Base-by-base conservation (phyloP, 1,140 invertebrate species). In the Diorhabda carinulata region DNA sequence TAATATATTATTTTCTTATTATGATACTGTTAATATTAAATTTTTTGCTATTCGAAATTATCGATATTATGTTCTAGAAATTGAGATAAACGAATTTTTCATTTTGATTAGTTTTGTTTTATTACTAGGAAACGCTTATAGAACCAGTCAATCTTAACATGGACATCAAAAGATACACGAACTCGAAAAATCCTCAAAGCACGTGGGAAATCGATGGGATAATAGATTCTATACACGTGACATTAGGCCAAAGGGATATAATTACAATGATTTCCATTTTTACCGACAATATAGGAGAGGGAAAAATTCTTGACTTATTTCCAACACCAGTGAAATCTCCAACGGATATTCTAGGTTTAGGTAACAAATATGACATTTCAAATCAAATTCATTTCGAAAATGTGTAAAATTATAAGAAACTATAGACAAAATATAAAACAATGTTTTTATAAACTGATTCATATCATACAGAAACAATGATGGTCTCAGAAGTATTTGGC, bases 131-230 rank as follows among this genome's bases (percentile, higher is more conserved):
- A 79, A 87, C 90, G 8, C 89, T 94, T 61, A 76, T 94, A 6
- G 92, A 94, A 74, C 91, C 91, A 3, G 81, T 92, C 7, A 87
- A 86, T 68, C 78, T 93, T 25, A 86, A 90, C 61, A 86, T 92
- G 57, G 91, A 92, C 71, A 80, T 93, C 10, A 93, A 92, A 77
- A 82, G 91, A 68, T 83, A 87, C 77, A 77, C 88, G 78, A 57
- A 82, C 78, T 60, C 84, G 81, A 43, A 82, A 80, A 72, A 85
- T 81, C 73, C 81, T 81, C 68, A 76, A 71, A 73, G 81, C 78
- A 69, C 78, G 64, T 90, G 87, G 76, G 88, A 92, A 63, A 82
- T 92, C 1, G 86, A 87, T 71, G 87, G 90, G 2, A 84, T 87
- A 2, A 82, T 92, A 72, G 90, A 92, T 67, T 82, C 83, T 6